Evolutionary conservation across 2,888 invertebrate genomes (phyloP).

Genomic region (Macrophya annulata): DNA sequence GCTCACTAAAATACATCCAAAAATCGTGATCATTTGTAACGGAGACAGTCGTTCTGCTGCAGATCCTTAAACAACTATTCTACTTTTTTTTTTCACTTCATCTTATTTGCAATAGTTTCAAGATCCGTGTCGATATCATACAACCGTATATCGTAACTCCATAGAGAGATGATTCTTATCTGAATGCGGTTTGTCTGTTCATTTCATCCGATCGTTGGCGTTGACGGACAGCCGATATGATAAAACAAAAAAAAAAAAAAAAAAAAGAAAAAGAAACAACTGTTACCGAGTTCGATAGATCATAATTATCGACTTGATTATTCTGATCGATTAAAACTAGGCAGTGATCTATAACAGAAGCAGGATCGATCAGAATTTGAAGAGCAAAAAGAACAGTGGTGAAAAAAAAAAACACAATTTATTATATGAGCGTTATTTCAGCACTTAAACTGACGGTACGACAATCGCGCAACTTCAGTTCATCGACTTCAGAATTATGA

Average conservation of each 20-base stretch:
- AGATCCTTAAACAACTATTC: background rate
- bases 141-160: background rate
- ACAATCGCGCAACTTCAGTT: background rate
- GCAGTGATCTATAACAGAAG: constrained; percentile 20
- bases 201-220: constrained; percentile 2
- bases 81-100: background rate
- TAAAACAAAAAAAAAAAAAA: no score
- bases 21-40: background rate
- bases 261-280: background rate
- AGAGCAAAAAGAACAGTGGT: background rate
- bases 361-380: background rate
- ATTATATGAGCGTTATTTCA: background rate
- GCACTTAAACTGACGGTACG: background rate
- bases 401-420: background rate
- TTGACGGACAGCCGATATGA: constrained; percentile 29
- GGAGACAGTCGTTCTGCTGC: background rate
- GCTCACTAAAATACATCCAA: background rate
- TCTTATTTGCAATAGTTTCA: background rate
- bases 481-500: no score
- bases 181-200: constrained; percentile 17
- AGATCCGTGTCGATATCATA: background rate
- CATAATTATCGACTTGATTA: constrained; percentile 7
- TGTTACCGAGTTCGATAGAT: background rate
- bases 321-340: constrained; percentile 14
- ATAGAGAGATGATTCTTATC: background rate